phyloP scores from a whole-genome alignment of 1,140 invertebrate genomes.

The Bombus fervidus region DNA sequence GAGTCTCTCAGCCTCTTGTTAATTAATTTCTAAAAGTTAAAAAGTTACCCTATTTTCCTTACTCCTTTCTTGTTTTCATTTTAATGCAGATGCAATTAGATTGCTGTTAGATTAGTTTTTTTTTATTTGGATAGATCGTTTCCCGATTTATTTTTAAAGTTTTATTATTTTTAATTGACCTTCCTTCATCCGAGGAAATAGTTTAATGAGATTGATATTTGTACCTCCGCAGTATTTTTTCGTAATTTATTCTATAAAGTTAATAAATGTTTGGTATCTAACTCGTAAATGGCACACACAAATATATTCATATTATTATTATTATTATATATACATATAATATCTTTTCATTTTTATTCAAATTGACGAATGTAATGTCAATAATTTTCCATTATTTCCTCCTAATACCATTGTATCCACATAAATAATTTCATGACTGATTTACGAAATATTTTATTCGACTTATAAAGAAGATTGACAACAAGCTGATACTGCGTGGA shows the following conservation, averaged over 20 bases:
- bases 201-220: too few relatives aligned
- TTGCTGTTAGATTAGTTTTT: background rate
- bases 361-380: background rate
- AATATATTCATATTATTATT: too few relatives aligned
- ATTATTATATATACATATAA: background rate
- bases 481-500: background rate
- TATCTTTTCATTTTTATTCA: background rate
- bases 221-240: too few relatives aligned
- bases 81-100: background rate
- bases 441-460: background rate
- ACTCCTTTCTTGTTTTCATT: background rate
- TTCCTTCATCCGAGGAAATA: too few relatives aligned
- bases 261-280: too few relatives aligned
- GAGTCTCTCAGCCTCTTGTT: background rate
- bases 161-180: too few relatives aligned
- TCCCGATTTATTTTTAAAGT: too few relatives aligned
- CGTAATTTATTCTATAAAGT: too few relatives aligned
- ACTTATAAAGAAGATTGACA: background rate
- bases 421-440: background rate
- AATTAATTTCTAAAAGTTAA: background rate
- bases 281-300: too few relatives aligned
- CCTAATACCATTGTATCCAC: background rate
- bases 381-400: background rate
- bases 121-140: too few relatives aligned
- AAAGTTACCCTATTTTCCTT: too few relatives aligned